A percentile compares a stretch with the other conserved stretches of the same genome.
These are phyloP conservation scores for Bombus picipes DNA, from an alignment of 1,140 invertebrate species.

Conservation along the genomic window DNA sequence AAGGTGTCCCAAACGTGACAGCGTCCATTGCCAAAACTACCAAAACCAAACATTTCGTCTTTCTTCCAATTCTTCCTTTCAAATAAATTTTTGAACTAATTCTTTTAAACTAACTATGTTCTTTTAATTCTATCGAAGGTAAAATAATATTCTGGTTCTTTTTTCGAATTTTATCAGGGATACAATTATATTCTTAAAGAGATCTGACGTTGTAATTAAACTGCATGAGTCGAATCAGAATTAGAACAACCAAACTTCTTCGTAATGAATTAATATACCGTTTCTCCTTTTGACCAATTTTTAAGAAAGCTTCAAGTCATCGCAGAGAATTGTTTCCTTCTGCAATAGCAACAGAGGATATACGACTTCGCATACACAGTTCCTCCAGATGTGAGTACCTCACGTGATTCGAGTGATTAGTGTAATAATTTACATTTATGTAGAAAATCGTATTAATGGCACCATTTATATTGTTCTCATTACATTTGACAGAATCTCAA, in stretches of 20 bases:
- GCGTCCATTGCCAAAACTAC: neutral
- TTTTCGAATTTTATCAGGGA: neutral
- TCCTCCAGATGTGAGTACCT: neutral
- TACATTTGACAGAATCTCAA: neutral
- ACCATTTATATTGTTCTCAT: neutral
- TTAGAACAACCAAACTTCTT: neutral
- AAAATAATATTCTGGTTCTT: too few relatives aligned
- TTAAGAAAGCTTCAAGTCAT: neutral
- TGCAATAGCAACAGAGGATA: neutral
- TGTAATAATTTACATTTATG: neutral
- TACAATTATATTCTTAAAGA: neutral
- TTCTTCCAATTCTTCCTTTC: too few relatives aligned
- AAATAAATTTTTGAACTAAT: neutral
- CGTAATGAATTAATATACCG: neutral
- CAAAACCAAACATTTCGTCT: neutral
- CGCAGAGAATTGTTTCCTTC: neutral
- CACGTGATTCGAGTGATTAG: neutral
- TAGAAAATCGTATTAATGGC: neutral
- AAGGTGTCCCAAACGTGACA: slow-evolving; percentile 70
- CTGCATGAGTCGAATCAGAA: neutral
- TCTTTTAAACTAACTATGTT: neutral
- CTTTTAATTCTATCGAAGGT: too few relatives aligned
- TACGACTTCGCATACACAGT: neutral
- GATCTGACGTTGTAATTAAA: neutral
- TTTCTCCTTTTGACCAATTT: too few relatives aligned